Percentiles rank a stretch among this genome's conserved stretches.
Conservation (phyloP, 1,140 invertebrate genomes). For the Cylas formicarius region DNA sequence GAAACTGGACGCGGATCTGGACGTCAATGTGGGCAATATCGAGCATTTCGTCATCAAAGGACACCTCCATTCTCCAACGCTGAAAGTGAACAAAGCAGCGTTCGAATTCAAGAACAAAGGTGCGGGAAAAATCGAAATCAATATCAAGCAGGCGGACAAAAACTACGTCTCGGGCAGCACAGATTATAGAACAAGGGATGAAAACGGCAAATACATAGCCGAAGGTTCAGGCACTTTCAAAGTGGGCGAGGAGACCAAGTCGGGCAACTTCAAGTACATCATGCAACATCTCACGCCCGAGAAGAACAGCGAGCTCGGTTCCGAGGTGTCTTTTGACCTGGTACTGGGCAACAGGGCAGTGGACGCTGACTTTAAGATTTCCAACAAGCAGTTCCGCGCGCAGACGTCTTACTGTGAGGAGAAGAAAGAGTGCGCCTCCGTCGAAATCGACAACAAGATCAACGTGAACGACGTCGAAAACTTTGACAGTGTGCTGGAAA, state of each 20-base stretch:
- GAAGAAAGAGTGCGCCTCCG: conserved; percentile 66
- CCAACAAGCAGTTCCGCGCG: conserved; percentile 60
- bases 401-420: conserved; percentile 67
- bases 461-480: conserved; percentile 40
- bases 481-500: conserved; percentile 48
- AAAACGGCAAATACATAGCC: conserved; percentile 60
- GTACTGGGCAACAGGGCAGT: conserved; percentile 47
- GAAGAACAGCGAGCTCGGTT: conserved; percentile 55
- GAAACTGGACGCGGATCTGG: conserved; percentile 45
- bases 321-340: conserved; percentile 49
- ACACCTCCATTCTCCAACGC: conserved; percentile 56
- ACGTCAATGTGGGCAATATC: conserved; percentile 51
- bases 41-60: conserved; percentile 58
- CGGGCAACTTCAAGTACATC: conserved; percentile 64
- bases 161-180: conserved; percentile 60
- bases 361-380: conserved; percentile 58
- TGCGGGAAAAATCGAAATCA: conserved; percentile 52
- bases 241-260: conserved; percentile 56
- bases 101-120: conserved; percentile 56
- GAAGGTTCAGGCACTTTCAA: conserved; percentile 63
- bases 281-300: conserved; percentile 51
- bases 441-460: conserved; percentile 58
- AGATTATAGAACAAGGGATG: conserved; percentile 60
- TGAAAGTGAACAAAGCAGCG: conserved; percentile 58
- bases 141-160: conserved; percentile 54